Evolutionary conservation across 2,113 vertebrate species (phyloP), one percentile per base, ranked within the genome.

Genomic region (Prionailurus bengalensis): DNA sequence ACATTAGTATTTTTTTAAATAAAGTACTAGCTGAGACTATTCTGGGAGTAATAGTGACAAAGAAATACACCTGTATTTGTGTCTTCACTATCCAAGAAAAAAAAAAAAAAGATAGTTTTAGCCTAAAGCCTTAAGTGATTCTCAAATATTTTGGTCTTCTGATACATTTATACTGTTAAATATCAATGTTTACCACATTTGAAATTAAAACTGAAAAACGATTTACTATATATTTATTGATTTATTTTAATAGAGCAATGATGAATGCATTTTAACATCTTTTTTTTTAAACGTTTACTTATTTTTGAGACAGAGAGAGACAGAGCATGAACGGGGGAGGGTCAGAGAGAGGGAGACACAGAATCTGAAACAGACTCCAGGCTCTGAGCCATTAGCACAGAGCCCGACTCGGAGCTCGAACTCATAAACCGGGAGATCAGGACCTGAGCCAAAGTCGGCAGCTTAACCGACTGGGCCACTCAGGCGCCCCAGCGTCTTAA

Each of bases 371-470:
- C 45, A 45, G 45, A 7, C 45, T 45, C 45, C 45, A 45, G 45
- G 45, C 45, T 45, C 45, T 9, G 45, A 45, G 45, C 45, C 7
- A 8, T 45, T 8, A 45, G 45, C 45, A 45, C 45, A 45, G 45
- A 45, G 45, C 45, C 45, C 7, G 7, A 45, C 7, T 0, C 45
- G 1, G 45, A 9, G 45, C 45, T 45, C 45, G 1, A 45, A 45
- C 45, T 9, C 45, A 45, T 7, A 45, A 45, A 45, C 45, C 0
- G 7, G 0, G 7, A 45, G 45, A 45, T 45, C 45, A 45, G 7
- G 45, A 0, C 45, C 45, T 45, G 45, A 45, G 45, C 45, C 45
- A 1, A 45, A 9, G 45, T 9, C 0, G 1, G 7, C 7, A 0
- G 45, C 7, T 45, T 45, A 45, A 45, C 45, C 45, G 7, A 45